Evolutionary conservation across 2,113 vertebrate genomes (phyloP), one percentile per base, ranked within the genome.

Genomic region (Brachyhypopomus gauderio): DNA sequence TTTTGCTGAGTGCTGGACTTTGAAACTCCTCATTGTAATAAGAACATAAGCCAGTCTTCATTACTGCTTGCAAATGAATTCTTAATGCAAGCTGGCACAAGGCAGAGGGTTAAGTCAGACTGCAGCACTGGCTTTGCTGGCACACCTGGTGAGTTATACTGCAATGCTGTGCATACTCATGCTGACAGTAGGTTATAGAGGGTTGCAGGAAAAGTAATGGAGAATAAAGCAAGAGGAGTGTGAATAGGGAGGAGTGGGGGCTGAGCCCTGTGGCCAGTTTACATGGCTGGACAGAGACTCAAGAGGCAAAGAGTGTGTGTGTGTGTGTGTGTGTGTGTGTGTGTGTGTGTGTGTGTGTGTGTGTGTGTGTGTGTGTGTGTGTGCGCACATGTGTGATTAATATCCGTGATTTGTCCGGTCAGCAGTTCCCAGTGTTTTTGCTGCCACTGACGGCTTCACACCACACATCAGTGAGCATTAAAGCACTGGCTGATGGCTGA

Each of bases 381-480:
- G 36, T 34, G 56, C 41, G 59, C 3, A 45, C 59, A 75, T 55
- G 66, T 45, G 66, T 76, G 75, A 86, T 86, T 78, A 75, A 86
- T 81, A 62, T 72, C n/a, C 81, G 58, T 0, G 8, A 63, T 77
- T 75, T 78, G 72, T 25, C 25, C 19, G 48, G 79, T 72, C 72
- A 86, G 82, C 66, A 75, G 41, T 70, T 79, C 79, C 45, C 11
- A 55, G 48, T 3, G 12, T 23, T 85, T 85, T 75, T 36, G 66
- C 36, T 80, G 23, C 84, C 19, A 77, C 30, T 14, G 41, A 83
- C 73, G 16, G 41, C 71, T 79, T 83, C 66, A 74, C 67, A 74
- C 67, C 77, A 78, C 34, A 64, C 70, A 64, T 59, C 62, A 71
- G 72, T 48, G 63, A 67, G 36, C 55, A 73, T 5, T 38, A 77